phyloP scores from a whole-genome alignment of 2,113 vertebrate species.

The Strix uralensis region DNA sequence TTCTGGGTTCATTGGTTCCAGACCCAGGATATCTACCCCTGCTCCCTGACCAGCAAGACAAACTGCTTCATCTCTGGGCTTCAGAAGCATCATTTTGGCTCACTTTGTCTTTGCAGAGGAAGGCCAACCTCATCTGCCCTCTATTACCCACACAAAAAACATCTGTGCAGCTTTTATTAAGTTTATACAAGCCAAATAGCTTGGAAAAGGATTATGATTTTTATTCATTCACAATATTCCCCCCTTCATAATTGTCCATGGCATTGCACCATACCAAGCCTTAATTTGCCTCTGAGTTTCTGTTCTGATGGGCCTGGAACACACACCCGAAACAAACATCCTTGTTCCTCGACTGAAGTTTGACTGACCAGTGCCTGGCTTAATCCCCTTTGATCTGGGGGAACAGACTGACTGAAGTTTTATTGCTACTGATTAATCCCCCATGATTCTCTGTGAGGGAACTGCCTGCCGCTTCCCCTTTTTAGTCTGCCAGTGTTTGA shows the following conservation, averaged over 20 bases:
- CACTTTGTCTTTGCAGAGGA: neutral
- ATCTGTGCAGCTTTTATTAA: constrained; percentile 17
- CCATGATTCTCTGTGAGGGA: neutral
- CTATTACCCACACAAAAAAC: neutral
- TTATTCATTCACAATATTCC: neutral
- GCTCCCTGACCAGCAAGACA: neutral
- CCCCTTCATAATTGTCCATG: neutral
- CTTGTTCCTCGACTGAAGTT: neutral
- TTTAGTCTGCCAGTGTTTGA: neutral
- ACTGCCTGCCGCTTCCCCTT: neutral
- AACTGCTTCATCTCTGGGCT: neutral
- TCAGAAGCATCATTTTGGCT: neutral
- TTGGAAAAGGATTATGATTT: neutral
- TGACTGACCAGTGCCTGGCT: neutral
- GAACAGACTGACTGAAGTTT: neutral
- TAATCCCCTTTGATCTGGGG: neutral
- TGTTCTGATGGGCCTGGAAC: neutral
- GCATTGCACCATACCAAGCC: neutral
- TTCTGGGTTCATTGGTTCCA: neutral
- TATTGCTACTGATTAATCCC: constrained; percentile 4
- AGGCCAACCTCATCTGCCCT: constrained; percentile 29
- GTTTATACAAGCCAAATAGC: neutral
- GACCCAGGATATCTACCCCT: neutral
- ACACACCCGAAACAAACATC: neutral
- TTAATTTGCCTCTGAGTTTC: neutral